Evolutionary conservation across 2,797 vertebrate genomes (phyloP).

Genomic region (Champsocephalus esox): DNA sequence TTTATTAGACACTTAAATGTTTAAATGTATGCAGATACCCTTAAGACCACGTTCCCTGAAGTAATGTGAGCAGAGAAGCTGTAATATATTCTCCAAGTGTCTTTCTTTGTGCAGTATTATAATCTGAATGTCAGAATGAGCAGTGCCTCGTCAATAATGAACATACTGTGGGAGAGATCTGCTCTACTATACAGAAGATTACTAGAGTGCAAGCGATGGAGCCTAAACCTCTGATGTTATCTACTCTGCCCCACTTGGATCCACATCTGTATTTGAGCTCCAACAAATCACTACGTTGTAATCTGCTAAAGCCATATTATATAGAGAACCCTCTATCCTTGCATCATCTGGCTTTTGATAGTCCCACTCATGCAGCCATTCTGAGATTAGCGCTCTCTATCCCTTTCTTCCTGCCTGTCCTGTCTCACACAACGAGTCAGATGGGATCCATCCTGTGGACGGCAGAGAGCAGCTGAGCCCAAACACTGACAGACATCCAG

Average conservation of each 20-base stretch:
- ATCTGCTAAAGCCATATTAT: constrained; percentile 65
- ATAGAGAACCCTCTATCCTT: constrained; percentile 46
- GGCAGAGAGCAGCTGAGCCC: constrained; percentile 61
- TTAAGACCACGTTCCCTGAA: background rate
- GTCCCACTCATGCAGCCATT: constrained; percentile 59
- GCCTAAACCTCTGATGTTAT: constrained; percentile 54
- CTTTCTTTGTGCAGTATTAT: background rate
- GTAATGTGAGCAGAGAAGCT: no score
- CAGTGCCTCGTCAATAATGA: constrained; percentile 31
- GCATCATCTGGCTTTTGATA: constrained; percentile 67
- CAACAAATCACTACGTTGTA: constrained; percentile 63
- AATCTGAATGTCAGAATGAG: background rate
- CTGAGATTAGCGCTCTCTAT: constrained; percentile 64
- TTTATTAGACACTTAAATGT: no score
- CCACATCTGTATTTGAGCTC: constrained; percentile 68
- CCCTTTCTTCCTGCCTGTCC: constrained; percentile 57
- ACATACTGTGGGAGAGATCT: constrained; percentile 19
- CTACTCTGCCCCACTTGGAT: constrained; percentile 32
- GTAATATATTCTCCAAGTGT: background rate
- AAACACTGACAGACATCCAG: constrained; percentile 49
- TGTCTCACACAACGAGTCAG: constrained; percentile 53
- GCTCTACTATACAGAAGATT: constrained; percentile 57
- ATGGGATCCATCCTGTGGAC: constrained; percentile 54
- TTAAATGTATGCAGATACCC: no score
- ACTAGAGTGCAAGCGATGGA: constrained; percentile 55